phyloP scores from a whole-genome alignment of 2,113 vertebrate genomes.

The Trematomus loennbergii region DNA sequence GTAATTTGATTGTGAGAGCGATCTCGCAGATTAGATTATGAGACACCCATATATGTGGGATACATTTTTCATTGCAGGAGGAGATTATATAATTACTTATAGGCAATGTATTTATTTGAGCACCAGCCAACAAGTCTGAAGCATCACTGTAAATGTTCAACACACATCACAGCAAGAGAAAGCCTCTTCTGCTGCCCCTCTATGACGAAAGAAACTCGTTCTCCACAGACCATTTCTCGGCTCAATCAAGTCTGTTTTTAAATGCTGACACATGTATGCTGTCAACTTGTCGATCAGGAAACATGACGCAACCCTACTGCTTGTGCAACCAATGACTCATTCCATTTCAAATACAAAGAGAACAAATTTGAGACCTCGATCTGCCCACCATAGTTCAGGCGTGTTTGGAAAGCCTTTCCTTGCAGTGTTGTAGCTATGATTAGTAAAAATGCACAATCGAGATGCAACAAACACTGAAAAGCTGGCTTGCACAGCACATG shows the following conservation, averaged over 20 bases:
- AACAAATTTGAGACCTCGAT: not conserved
- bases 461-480: conserved; percentile 15
- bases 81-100: conserved; percentile 1
- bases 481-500: conserved; percentile 8
- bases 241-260: conserved; percentile 3
- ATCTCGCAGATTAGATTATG: not conserved
- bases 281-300: conserved; percentile 13
- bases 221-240: not conserved
- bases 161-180: not conserved
- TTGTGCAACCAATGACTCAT: not conserved
- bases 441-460: not conserved
- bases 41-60: not conserved
- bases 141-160: not conserved
- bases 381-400: not conserved
- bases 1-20: not conserved
- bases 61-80: not conserved
- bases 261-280: conserved; percentile 1
- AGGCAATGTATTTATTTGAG: conserved; percentile 1
- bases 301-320: conserved; percentile 4
- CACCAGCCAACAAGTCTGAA: not conserved
- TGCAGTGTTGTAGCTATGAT: not conserved
- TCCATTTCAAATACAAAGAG: not conserved
- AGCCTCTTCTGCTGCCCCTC: not conserved
- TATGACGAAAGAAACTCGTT: not conserved
- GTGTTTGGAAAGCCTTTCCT: conserved; percentile 2